These are phyloP conservation scores for Melanitta fusca DNA, from an alignment of 2,797 vertebrate genomes.

Conservation along the genomic window DNA sequence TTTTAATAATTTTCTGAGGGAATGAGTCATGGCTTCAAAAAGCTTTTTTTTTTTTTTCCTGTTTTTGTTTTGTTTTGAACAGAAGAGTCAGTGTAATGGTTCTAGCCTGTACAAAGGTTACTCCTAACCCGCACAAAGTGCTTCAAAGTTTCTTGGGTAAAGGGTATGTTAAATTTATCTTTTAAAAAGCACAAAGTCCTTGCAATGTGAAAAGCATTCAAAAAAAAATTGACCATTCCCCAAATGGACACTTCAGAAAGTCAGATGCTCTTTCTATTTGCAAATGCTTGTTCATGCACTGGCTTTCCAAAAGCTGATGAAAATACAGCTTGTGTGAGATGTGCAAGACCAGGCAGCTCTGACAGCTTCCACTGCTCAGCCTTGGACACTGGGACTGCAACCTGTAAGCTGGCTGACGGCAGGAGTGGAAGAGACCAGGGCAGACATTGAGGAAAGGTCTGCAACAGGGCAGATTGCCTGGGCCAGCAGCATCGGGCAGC, in stretches of 20 bases:
- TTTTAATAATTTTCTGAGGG: background rate
- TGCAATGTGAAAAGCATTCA: background rate
- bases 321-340: background rate
- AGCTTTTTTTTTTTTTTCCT: background rate
- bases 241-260: fast-evolving
- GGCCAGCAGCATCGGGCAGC: background rate
- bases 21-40: conserved; percentile 6
- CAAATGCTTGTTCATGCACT: background rate
- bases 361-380: background rate
- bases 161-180: background rate
- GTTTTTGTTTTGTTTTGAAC: background rate
- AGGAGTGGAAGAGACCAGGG: background rate
- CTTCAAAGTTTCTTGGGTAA: background rate
- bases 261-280: background rate
- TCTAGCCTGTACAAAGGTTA: background rate
- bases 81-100: background rate
- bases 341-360: background rate
- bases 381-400: background rate
- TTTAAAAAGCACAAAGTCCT: background rate
- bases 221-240: background rate
- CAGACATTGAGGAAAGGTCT: background rate
- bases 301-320: background rate
- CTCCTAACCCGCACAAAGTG: background rate
- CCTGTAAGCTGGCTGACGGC: background rate
- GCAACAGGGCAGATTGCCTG: background rate